phyloP scores from a whole-genome alignment of 2,797 vertebrate genomes.

The Scarus forsteni region DNA sequence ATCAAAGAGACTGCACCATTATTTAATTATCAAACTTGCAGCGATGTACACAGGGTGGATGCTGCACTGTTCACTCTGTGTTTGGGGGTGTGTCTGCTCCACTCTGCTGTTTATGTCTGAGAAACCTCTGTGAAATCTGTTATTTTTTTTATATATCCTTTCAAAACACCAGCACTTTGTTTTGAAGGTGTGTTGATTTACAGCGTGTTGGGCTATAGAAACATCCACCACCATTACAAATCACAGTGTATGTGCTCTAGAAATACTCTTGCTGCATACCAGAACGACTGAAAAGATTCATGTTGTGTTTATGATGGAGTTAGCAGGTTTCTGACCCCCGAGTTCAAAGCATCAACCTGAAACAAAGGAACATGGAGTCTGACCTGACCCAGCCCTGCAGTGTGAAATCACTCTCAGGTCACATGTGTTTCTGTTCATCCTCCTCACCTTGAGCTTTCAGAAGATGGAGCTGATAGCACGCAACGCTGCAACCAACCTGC shows the following conservation, averaged over 20 bases:
- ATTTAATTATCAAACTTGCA: too few relatives aligned
- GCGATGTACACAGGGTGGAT: too few relatives aligned
- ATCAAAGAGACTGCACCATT: too few relatives aligned
- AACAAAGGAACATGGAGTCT: constrained; percentile 71
- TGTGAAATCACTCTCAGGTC: constrained; percentile 82
- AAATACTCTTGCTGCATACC: constrained; percentile 62
- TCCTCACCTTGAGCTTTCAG: constrained; percentile 77
- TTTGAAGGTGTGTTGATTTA: constrained; percentile 36
- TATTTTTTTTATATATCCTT: constrained; percentile 3
- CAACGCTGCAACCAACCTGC: constrained; percentile 64
- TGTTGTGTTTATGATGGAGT: constrained; percentile 77
- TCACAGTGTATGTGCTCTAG: constrained; percentile 38
- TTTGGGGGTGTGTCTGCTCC: too few relatives aligned
- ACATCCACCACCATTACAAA: constrained; percentile 54
- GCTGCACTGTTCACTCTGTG: too few relatives aligned
- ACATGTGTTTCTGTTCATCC: constrained; percentile 83
- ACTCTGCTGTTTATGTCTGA: too few relatives aligned
- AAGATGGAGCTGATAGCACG: constrained; percentile 77
- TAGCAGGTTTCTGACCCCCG: constrained; percentile 65
- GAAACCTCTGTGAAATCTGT: neutral
- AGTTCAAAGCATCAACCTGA: constrained; percentile 72
- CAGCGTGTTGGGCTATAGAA: constrained; percentile 23
- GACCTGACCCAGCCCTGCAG: constrained; percentile 73
- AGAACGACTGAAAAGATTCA: constrained; percentile 71
- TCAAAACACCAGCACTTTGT: constrained; percentile 3